phyloP scores from a whole-genome alignment of 2,888 invertebrate species.

The Ligdia adustata region DNA sequence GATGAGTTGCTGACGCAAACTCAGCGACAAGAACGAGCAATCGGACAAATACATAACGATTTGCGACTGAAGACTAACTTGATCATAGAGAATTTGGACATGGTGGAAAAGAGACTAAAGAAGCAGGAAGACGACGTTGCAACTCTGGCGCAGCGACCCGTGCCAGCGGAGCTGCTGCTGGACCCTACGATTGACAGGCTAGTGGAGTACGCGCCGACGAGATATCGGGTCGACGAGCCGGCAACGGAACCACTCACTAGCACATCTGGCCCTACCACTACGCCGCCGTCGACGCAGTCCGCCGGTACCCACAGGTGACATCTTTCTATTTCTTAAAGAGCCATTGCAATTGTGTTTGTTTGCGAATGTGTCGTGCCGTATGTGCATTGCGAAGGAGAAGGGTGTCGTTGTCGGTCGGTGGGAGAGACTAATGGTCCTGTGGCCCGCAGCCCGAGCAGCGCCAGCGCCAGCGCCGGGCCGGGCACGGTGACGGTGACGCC shows the following conservation, averaged over 20 bases:
- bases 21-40: constrained; percentile 93
- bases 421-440: constrained; percentile 68
- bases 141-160: constrained; percentile 89
- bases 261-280: too few relatives aligned
- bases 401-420: constrained; percentile 33
- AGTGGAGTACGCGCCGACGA: constrained; percentile 90
- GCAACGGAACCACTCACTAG: constrained; percentile 64
- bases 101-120: constrained; percentile 92
- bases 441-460: constrained; percentile 75
- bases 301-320: constrained; percentile 70
- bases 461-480: constrained; percentile 54
- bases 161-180: constrained; percentile 88
- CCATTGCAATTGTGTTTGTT: constrained; percentile 40
- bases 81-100: constrained; percentile 93
- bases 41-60: constrained; percentile 93
- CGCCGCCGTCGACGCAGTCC: constrained; percentile 61
- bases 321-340: constrained; percentile 54
- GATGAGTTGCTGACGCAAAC: constrained; percentile 93
- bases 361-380: constrained; percentile 40
- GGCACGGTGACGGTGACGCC: constrained; percentile 67
- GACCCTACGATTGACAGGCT: constrained; percentile 90
- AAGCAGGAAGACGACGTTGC: constrained; percentile 94
- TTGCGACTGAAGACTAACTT: constrained; percentile 92
- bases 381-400: constrained; percentile 34
- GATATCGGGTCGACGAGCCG: constrained; percentile 81